Conservation (phyloP, 92 coral and sea anemone species). For the Paramuricea clavata region DNA sequence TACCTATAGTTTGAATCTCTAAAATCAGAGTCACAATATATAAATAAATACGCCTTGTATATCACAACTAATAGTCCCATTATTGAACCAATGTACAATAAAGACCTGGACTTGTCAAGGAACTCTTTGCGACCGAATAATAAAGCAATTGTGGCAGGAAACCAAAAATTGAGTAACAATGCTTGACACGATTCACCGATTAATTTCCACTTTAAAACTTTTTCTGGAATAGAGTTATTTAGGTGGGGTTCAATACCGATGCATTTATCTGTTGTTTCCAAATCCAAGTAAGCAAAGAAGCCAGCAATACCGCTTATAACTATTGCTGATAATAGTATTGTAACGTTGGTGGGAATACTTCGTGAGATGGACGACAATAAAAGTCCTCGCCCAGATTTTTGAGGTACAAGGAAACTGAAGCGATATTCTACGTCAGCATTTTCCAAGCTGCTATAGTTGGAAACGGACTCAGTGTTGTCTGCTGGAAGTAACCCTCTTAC, state of each 20-base stretch:
- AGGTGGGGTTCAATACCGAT: not conserved
- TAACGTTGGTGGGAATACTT: not conserved
- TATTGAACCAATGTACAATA: not conserved
- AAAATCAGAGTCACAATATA: not conserved
- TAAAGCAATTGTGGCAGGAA: not conserved
- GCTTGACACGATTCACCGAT: not conserved
- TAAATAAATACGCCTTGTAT: not conserved
- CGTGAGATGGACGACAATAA: not conserved
- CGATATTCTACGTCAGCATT: not conserved
- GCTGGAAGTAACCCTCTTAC: not conserved
- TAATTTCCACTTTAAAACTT: not conserved
- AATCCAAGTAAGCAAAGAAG: not conserved
- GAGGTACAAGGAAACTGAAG: not conserved
- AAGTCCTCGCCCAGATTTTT: not conserved
- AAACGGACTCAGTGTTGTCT: not conserved
- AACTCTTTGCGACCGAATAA: conserved; percentile 10
- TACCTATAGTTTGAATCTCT: not conserved
- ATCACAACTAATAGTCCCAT: not conserved
- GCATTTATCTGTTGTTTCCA: not conserved
- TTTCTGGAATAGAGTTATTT: not conserved
- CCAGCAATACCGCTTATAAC: not conserved
- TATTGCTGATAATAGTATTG: not conserved
- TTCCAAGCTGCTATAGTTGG: not conserved
- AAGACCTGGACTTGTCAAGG: not conserved
- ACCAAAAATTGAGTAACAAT: conserved; percentile 5